phyloP scores from a whole-genome alignment of 2,113 vertebrate genomes.

The Sciurus niger region DNA sequence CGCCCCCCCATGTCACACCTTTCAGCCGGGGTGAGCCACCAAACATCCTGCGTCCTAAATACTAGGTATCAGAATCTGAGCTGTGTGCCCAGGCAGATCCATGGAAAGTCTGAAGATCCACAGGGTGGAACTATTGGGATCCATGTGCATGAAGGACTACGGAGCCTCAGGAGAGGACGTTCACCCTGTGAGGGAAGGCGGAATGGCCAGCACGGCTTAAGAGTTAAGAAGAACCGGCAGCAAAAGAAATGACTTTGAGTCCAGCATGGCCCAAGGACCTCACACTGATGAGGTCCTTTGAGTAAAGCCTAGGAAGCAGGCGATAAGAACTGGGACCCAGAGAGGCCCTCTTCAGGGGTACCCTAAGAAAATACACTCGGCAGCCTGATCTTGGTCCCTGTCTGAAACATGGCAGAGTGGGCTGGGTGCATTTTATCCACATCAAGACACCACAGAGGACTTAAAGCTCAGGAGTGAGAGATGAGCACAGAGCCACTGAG shows the following conservation, averaged over 20 bases:
- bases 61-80: neutral
- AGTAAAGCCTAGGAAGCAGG: neutral
- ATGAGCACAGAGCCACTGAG: neutral
- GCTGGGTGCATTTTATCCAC: neutral
- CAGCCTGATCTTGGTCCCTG: too few species aligned
- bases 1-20: neutral
- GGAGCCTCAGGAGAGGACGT: neutral
- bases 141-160: neutral
- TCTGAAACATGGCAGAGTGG: too few species aligned
- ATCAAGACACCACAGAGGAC: neutral
- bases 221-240: neutral
- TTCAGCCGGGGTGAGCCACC: neutral
- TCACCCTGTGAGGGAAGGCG: neutral
- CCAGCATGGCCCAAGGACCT: neutral
- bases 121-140: neutral
- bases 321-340: neutral
- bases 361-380: neutral
- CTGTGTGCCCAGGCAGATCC: neutral
- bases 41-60: neutral
- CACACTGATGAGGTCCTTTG: neutral
- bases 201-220: neutral
- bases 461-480: neutral
- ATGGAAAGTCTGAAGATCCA: neutral
- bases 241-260: neutral
- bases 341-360: neutral